Evolutionary conservation across 2,797 vertebrate species (phyloP), one percentile per base, ranked within the genome.

Genomic region (Macropus fuliginosus): DNA sequence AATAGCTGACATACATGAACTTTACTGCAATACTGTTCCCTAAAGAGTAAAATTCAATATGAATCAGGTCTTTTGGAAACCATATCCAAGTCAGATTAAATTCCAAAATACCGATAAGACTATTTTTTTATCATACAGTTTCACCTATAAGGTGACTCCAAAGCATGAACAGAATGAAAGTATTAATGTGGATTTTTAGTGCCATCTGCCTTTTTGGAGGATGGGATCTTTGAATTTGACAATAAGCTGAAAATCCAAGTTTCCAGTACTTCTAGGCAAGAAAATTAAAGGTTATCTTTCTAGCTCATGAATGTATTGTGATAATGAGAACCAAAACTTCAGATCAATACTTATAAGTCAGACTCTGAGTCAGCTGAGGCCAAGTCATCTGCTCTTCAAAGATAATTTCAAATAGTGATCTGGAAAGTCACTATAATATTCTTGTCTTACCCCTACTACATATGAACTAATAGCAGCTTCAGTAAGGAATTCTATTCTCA

Each of bases 11-110:
- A 92, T 93, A 55, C 66, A 55, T 1, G 91, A 56, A 13, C 52
- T 91, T 56, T 21, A 91, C 95, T 93, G 90, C 91, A 11, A 91
- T 93, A 91, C 16, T 89, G 8, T 92, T 95, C 27, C 27, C 46
- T 90, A 0, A 57, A 92, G 34, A 74, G 55, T 24, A 52, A n/a
- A 98, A 91, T 95, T 28, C 94, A 90, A 91, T 94, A 97, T 5
- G 14, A n/a, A 34, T 28, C 27, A 94, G 21, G 5, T 94, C 54
- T 93, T n/a, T 92, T 54, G 91, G 55, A 96, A 96, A 92, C 91
- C 29, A 91, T 92, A 91, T 3, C 8, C 74, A 81, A n/a, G 6
- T 81, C 18, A 46, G 21, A 46, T 81, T 46, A 46, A 40, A 2
- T 24, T 24, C 18, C 5, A 31, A 46, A 21, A 2, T 40, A 24